These are phyloP conservation scores for Asteroscopus sphinx DNA, from an alignment of 2,888 invertebrate species.

Conservation along the genomic window DNA sequence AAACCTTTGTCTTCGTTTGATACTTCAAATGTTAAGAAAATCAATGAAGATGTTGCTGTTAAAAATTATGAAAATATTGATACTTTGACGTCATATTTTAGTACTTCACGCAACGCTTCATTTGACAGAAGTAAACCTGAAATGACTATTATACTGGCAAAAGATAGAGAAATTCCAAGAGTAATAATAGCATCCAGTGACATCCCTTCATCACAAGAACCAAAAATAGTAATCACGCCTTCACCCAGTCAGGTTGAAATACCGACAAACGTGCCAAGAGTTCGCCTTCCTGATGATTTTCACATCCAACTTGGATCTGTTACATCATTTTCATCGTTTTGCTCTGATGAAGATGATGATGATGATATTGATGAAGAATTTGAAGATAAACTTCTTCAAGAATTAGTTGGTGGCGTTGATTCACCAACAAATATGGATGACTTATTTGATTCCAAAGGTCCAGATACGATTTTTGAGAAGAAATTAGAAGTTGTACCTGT, in stretches of 20 bases:
- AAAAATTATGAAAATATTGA: conserved; percentile 83
- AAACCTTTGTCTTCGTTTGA: conserved; percentile 82
- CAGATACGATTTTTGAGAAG: conserved; percentile 79
- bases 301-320: conserved; percentile 77
- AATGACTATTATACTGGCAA: conserved; percentile 49
- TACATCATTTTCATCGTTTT: conserved; percentile 80
- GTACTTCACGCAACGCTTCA: conserved; percentile 62
- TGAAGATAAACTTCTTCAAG: conserved; percentile 84
- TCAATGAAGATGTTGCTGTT: conserved; percentile 59
- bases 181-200: conserved; percentile 88
- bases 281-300: conserved; percentile 85
- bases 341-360: conserved; percentile 78
- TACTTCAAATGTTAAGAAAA: conserved; percentile 66
- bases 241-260: conserved; percentile 81
- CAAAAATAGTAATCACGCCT: conserved; percentile 91
- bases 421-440: conserved; percentile 78
- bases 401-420: conserved; percentile 84
- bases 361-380: conserved; percentile 76
- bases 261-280: conserved; percentile 83
- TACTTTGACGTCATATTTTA: conserved; percentile 64
- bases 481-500: conserved; percentile 85
- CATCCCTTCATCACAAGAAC: conserved; percentile 85
- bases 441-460: conserved; percentile 83
- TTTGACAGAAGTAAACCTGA: conserved; percentile 68
- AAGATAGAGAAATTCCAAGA: conserved; percentile 80